Conservation (phyloP, 2,113 vertebrate species). For the Cardinalis cardinalis region DNA sequence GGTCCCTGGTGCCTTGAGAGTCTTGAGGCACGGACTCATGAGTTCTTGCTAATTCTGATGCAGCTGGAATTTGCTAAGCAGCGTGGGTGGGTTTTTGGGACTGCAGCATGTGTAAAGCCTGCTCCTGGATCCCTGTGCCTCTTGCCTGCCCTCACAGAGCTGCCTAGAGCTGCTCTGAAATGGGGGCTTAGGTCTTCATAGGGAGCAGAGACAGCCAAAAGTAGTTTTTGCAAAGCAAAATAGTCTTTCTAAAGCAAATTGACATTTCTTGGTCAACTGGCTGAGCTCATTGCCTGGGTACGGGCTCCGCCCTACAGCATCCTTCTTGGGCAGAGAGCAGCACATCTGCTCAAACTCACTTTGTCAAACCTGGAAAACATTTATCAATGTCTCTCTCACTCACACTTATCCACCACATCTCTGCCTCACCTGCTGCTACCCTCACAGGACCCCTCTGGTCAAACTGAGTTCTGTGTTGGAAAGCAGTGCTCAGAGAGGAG, state of each 20-base stretch:
- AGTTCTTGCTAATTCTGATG: not conserved
- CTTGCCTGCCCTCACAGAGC: rapidly evolving
- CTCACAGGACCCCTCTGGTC: not conserved
- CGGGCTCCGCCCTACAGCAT: not conserved
- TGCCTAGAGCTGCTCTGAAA: not conserved
- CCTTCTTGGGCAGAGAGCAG: not conserved
- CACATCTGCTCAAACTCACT: not conserved
- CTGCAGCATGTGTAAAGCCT: not conserved
- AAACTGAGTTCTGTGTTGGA: not conserved
- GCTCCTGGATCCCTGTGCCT: not conserved
- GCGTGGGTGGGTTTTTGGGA: not conserved
- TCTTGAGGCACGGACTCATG: not conserved
- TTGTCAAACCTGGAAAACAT: not conserved
- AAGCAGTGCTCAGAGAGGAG: not conserved
- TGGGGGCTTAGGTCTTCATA: not conserved
- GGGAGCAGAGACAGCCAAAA: not conserved
- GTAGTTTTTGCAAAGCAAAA: not conserved
- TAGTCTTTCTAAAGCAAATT: not conserved
- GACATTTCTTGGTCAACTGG: not conserved
- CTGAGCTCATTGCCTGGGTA: rapidly evolving
- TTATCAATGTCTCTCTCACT: not conserved
- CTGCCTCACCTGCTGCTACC: not conserved
- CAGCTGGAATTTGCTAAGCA: not conserved
- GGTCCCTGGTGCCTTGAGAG: not conserved
- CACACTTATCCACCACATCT: not conserved